These are phyloP conservation scores for Agrotis ipsilon DNA, from an alignment of 2,888 invertebrate genomes.

Conservation along the genomic window DNA sequence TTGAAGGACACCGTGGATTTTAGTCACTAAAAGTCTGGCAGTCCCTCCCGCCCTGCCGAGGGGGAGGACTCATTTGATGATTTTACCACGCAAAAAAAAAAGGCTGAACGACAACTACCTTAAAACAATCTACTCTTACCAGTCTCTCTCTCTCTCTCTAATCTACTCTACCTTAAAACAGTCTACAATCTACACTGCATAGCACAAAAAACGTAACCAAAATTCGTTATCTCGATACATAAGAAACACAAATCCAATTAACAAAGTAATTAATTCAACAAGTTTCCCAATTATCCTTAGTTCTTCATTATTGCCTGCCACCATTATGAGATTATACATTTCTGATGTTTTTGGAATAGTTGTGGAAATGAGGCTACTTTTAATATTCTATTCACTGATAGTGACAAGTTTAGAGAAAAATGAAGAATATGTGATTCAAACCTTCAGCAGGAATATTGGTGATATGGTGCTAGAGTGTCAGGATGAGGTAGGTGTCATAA, in stretches of 20 bases:
- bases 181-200: neutral
- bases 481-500: conserved; percentile 33
- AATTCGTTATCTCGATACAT: conserved; percentile 1
- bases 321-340: conserved; percentile 9
- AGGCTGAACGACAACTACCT: neutral
- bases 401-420: neutral
- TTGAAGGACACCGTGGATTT: too few species aligned
- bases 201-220: neutral
- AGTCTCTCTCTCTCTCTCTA: too few species aligned
- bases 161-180: too few species aligned
- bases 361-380: neutral
- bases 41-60: too few species aligned
- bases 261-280: conserved; percentile 44
- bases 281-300: conserved; percentile 27
- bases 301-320: conserved; percentile 3
- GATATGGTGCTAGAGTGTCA: conserved; percentile 43
- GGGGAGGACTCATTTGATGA: too few species aligned
- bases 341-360: neutral
- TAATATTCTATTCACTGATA: conserved; percentile 35
- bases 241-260: conserved; percentile 45
- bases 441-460: conserved; percentile 39
- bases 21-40: too few species aligned
- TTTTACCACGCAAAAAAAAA: too few species aligned
- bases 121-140: too few species aligned
- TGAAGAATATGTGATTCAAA: conserved; percentile 31